phyloP scores from a whole-genome alignment of 2,888 invertebrate genomes.

The Poecilobothrus nobilitatus region DNA sequence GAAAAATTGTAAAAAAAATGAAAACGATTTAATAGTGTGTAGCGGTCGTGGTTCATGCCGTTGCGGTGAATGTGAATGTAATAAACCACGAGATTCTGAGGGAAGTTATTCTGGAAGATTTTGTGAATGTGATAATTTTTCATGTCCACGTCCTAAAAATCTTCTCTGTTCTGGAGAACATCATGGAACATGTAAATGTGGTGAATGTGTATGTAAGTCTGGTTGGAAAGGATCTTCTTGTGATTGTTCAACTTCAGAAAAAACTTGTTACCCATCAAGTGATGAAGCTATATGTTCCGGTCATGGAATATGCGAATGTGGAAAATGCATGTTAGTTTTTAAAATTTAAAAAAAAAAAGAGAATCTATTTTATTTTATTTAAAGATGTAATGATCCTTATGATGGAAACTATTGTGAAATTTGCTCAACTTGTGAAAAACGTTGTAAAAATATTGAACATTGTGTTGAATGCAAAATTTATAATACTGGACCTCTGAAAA shows the following conservation, averaged over 20 bases:
- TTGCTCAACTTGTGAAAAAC: conserved; percentile 74
- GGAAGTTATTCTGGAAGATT: conserved; percentile 60
- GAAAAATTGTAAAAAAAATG: not conserved
- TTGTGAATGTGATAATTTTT: conserved; percentile 90
- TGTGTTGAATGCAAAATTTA: conserved; percentile 88
- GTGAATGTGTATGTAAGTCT: conserved; percentile 58
- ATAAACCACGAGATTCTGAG: conserved; percentile 48
- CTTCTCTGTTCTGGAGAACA: conserved; percentile 67
- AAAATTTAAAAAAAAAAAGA: not conserved
- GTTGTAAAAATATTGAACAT: conserved; percentile 76
- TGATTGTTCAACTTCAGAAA: conserved; percentile 62
- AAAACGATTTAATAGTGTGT: conserved; percentile 44
- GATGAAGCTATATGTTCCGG: conserved; percentile 62
- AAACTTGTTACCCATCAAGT: conserved; percentile 55
- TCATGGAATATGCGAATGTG: conserved; percentile 79
- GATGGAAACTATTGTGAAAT: conserved; percentile 78
- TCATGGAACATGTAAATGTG: conserved; percentile 66
- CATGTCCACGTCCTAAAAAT: conserved; percentile 72
- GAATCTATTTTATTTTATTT: not conserved
- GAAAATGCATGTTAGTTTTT: conserved; percentile 51
- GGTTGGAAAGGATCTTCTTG: conserved; percentile 73
- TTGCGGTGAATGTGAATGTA: conserved; percentile 66
- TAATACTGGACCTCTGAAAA: conserved; percentile 59
- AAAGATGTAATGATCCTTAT: conserved; percentile 52
- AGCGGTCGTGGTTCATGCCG: conserved; percentile 64